Evolutionary conservation across 2,113 vertebrate species (phyloP), one percentile per base, ranked within the genome.

Genomic region (Candoia aspera): DNA sequence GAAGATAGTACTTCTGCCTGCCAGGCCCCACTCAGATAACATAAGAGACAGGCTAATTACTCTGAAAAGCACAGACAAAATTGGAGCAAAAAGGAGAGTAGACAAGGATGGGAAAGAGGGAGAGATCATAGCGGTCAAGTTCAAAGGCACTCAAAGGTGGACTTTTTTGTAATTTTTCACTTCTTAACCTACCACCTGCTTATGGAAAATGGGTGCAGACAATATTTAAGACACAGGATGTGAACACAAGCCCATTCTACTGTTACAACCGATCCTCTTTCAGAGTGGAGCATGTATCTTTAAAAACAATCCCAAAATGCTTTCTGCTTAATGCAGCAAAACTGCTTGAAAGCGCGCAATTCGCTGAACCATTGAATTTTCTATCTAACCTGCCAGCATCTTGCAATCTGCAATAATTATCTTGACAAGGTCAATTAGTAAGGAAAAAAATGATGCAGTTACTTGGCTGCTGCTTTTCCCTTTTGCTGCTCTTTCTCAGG

Each of bases 381-480:
- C 94, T 93, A 90, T 84, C 90, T 95, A 89, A 96, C 92, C 86
- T 94, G 94, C 96, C 93, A 93, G 88, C 94, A 90, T 96, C 95
- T 97, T 95, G 95, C 94, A 93, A 96, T 96, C 96, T 90, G 92
- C 94, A 96, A 95, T 95, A 97, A 97, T 97, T 98, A 97, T 95
- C 95, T 97, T 96, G 96, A 97, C 96, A 97, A 96, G 96, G 97
- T 96, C 97, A 97, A 97, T 98, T 97, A 97, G 96, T 96, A 95
- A 95, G 93, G 93, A 37, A 92, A 95, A 95, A 95, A 94, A 95
- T 96, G 92, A 96, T 95, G 94, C 85, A 93, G 94, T 94, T 94
- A 49, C 93, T 97, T 95, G 95, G 95, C 95, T 94, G 92, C 94
- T 95, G 89, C n/a, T 95, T 96, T 97, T 93, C 91, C 55, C 87